Evolutionary conservation across 2,888 invertebrate species (phyloP).

Genomic region (Leptopilina drosophilae): DNA sequence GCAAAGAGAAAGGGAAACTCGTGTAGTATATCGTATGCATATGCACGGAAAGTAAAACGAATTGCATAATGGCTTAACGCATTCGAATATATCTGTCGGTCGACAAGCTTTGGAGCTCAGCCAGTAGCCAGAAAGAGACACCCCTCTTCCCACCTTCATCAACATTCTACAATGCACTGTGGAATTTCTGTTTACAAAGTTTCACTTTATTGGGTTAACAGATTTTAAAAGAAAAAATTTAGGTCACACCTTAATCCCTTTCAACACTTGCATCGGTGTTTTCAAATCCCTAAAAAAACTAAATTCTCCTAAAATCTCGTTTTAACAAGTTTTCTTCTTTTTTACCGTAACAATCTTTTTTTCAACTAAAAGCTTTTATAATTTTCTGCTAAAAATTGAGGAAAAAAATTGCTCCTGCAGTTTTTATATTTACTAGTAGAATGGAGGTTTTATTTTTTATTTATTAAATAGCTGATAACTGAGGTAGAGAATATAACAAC

Average conservation of each 20-base stretch:
- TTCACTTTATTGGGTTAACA: constrained; percentile 23
- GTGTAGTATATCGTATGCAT: constrained; percentile 48
- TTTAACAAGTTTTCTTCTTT: background rate
- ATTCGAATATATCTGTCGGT: constrained; percentile 55
- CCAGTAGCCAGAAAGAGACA: constrained; percentile 47
- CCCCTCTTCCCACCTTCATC: constrained; percentile 50
- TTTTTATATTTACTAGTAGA: too few species aligned
- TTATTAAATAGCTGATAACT: too few species aligned
- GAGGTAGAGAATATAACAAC: too few species aligned
- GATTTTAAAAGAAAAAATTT: background rate
- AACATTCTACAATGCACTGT: constrained; percentile 7
- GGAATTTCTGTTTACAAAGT: constrained; percentile 13
- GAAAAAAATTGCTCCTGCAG: too few species aligned
- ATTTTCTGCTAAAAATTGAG: too few species aligned
- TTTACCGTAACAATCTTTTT: background rate
- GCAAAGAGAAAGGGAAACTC: constrained; percentile 38
- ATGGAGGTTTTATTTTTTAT: too few species aligned
- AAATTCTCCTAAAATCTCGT: background rate
- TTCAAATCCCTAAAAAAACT: background rate
- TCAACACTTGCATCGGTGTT: background rate
- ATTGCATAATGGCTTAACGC: constrained; percentile 64
- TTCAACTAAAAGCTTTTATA: too few species aligned
- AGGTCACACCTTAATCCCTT: background rate
- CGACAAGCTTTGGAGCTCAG: constrained; percentile 57
- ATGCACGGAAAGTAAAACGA: constrained; percentile 57